phyloP scores from a whole-genome alignment of 2,113 vertebrate species.

The Pycnonotus jocosus region DNA sequence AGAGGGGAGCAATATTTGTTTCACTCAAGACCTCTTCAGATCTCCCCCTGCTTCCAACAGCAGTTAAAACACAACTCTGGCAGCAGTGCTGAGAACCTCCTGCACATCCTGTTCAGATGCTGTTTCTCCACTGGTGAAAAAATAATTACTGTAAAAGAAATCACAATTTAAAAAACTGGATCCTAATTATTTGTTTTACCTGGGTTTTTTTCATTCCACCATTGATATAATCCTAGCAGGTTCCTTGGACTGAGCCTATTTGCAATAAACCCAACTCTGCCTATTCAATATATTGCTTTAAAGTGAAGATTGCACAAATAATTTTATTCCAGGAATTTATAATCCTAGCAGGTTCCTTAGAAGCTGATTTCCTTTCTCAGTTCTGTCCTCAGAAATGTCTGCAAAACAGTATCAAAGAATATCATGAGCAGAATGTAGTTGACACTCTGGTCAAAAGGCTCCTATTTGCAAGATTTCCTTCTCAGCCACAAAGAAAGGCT shows the following conservation, averaged over 20 bases:
- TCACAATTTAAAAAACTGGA: not conserved
- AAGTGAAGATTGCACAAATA: not conserved
- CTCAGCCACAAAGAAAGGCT: not conserved
- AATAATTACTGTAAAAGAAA: not conserved
- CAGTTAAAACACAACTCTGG: not conserved
- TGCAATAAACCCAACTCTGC: not conserved
- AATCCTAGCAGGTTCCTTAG: too few species aligned
- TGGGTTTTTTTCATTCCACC: not conserved
- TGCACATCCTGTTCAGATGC: not conserved
- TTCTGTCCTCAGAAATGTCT: not conserved
- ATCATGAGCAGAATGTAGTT: rapidly evolving
- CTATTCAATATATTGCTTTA: not conserved
- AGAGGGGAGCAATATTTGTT: not conserved
- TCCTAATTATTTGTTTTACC: not conserved
- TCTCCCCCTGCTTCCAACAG: not conserved
- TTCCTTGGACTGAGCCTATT: not conserved
- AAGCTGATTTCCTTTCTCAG: too few species aligned
- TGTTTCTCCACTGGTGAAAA: not conserved
- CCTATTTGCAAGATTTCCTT: not conserved
- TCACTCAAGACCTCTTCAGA: not conserved
- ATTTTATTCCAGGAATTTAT: too few species aligned
- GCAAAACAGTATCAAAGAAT: not conserved
- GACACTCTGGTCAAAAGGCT: not conserved
- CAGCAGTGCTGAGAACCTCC: not conserved
- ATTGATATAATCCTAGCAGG: too few species aligned